Base-by-base conservation (phyloP, 2,888 invertebrate genomes). In the Brachyptera risi region DNA sequence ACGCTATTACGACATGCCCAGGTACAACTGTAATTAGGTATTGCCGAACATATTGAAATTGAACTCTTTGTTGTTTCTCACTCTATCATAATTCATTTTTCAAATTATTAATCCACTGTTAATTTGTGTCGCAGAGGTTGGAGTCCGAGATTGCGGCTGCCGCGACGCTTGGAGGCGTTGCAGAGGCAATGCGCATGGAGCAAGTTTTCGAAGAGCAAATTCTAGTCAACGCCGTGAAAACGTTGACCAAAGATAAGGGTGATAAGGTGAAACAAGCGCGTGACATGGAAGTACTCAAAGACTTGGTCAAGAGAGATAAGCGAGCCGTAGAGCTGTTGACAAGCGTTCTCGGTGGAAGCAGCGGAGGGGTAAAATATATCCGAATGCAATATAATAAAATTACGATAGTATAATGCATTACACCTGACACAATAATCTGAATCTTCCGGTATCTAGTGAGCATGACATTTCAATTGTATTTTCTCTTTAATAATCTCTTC, bases 141-240 rank as follows among this genome's bases (percentile, higher is more conserved):
- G 62, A 65, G 35, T 27, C 38, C 1, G 65, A 65, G 17, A 49
- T 65, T 51, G 9, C 58, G 2, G 23, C 42, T 9, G 63, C 63
- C 17, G 62, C 62, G 2, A 21, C 38, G 23, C 49, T 51, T 3
- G 60, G 62, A 17, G 65, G 59, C 21, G 61, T 58, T 17, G 65
- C 65, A 19, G 31, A 63, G 19, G 65, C 65, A 3, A 60, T 65
- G 11, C 50, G 58, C 11, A 50, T 63, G 58, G 63, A 65, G 47
- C 65, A 65, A 60, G 17, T 58, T n/a, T 50, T 65, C 19, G 65
- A 65, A 47, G 62, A 65, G 57, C 60, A 63, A 38, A 65, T 65
- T 17, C 56, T 65, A 5, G 31, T n/a, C 15, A 47, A 44, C 5
- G 62, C 65, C 1, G 60, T 63, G 31, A 54, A 24, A 31, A 56